These are phyloP conservation scores for Orthonyx spaldingii DNA, from an alignment of 2,113 vertebrate species.

Conservation along the genomic window DNA sequence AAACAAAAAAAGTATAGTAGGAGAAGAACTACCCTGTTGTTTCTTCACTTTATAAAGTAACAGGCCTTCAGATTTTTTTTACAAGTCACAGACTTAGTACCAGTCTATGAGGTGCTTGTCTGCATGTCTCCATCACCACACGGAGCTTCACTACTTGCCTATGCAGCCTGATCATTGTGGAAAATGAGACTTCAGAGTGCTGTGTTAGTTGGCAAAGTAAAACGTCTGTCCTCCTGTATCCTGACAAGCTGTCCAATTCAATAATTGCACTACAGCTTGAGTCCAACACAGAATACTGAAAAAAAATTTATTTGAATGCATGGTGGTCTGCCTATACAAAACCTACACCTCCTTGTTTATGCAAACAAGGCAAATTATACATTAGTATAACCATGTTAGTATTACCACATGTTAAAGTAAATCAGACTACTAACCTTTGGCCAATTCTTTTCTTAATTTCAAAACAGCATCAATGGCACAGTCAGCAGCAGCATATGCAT, in stretches of 20 bases:
- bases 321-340: neutral
- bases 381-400: neutral
- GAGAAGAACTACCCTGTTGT: neutral
- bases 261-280: neutral
- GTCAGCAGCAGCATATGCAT: conserved; percentile 87
- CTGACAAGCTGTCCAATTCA: neutral
- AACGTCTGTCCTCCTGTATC: neutral
- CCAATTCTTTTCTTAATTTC: conserved; percentile 80
- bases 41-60: neutral
- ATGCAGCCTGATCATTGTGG: neutral
- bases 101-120: neutral
- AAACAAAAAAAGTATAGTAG: neutral
- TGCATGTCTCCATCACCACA: neutral
- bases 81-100: neutral
- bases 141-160: neutral
- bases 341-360: neutral
- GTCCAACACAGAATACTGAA: neutral
- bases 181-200: neutral
- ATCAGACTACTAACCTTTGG: conserved; percentile 65
- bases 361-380: neutral
- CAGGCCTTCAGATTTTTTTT: neutral
- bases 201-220: neutral
- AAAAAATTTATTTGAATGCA: neutral
- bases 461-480: conserved; percentile 88
- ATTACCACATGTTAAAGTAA: neutral